phyloP scores from a whole-genome alignment of 2,113 vertebrate species.

The Eurystomus gularis region DNA sequence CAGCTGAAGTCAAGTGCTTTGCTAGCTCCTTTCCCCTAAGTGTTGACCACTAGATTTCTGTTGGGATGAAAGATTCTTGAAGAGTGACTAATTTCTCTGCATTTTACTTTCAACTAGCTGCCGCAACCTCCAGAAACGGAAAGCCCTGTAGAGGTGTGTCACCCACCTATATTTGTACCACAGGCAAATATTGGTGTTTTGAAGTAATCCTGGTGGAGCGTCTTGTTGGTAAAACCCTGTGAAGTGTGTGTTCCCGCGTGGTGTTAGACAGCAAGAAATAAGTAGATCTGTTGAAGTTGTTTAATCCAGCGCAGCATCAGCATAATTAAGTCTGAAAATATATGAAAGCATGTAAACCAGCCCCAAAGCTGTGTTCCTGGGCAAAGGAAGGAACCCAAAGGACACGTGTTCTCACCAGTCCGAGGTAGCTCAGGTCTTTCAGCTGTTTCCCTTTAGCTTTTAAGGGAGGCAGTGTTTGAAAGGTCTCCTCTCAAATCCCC shows the following conservation, averaged over 20 bases:
- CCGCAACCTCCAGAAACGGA: conserved; percentile 87
- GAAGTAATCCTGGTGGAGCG: conserved; percentile 47
- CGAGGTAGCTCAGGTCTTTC: neutral
- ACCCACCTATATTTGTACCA: conserved; percentile 71
- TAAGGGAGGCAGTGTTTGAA: neutral
- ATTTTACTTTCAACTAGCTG: conserved; percentile 89
- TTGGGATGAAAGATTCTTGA: neutral
- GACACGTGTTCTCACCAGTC: neutral
- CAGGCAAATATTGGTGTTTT: conserved; percentile 73
- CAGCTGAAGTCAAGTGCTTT: conserved; percentile 19
- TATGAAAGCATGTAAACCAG: neutral
- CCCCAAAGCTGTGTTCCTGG: neutral
- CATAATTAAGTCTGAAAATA: neutral
- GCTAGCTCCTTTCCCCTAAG: conserved; percentile 12
- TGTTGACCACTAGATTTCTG: conserved; percentile 51
- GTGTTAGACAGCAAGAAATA: neutral
- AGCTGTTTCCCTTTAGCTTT: neutral
- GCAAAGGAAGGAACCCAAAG: neutral
- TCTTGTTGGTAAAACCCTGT: conserved; percentile 38
- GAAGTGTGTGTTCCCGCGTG: conserved; percentile 4
- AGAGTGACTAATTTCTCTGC: conserved; percentile 67
- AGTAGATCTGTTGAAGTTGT: neutral
- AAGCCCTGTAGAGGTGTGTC: conserved; percentile 89
- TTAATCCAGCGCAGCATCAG: neutral
- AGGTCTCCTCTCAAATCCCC: neutral